Conservation (phyloP, 2,797 vertebrate genomes). For the Pangasius larnaudii region DNA sequence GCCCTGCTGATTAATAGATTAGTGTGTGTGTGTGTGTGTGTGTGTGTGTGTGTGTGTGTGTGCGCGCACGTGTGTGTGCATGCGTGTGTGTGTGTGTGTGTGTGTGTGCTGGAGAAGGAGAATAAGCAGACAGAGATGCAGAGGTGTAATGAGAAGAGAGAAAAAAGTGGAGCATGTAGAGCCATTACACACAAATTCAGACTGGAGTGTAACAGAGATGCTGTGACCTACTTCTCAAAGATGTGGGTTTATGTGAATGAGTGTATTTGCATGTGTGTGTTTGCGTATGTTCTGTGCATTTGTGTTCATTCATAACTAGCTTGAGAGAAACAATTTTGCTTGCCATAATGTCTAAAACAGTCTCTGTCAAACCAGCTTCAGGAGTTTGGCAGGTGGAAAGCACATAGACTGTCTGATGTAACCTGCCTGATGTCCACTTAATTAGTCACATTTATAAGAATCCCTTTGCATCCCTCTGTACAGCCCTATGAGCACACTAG, state of each 20-base stretch:
- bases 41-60: constrained; percentile 12
- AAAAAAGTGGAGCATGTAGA: constrained; percentile 47
- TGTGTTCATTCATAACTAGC: constrained; percentile 3
- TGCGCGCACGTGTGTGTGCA: background rate
- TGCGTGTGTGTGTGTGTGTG: constrained; percentile 20
- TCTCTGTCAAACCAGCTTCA: background rate
- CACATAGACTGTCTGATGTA: background rate
- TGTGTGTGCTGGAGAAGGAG: constrained; percentile 13
- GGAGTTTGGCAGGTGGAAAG: background rate
- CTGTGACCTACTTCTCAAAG: constrained; percentile 56
- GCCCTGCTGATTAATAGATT: constrained; percentile 51
- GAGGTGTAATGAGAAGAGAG: constrained; percentile 18
- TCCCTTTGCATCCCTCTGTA: background rate
- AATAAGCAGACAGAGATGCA: constrained; percentile 42
- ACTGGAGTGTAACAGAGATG: constrained; percentile 44
- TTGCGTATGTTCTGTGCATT: background rate
- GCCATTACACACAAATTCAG: constrained; percentile 43
- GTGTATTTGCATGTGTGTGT: constrained; percentile 22
- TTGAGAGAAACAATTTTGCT: background rate
- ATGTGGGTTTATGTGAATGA: constrained; percentile 11
- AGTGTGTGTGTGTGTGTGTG: constrained; percentile 11
- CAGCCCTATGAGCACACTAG: background rate
- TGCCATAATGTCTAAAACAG: background rate
- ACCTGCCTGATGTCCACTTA: background rate
- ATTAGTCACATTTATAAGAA: constrained; percentile 1